These are phyloP conservation scores for Philhelius pedissequus DNA, from an alignment of 2,888 invertebrate species.

Conservation along the genomic window DNA sequence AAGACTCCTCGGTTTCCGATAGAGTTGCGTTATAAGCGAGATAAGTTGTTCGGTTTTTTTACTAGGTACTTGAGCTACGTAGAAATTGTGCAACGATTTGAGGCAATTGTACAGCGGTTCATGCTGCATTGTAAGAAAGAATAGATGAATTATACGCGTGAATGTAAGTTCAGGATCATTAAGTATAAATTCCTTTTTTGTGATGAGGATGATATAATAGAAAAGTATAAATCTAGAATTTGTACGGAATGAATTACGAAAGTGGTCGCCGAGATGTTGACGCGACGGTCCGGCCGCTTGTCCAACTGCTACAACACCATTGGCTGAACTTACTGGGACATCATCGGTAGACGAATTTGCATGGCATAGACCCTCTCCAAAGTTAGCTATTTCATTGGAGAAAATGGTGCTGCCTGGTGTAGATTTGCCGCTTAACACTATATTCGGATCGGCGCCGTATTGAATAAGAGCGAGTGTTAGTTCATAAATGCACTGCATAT, in stretches of 20 bases:
- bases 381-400: slow-evolving; percentile 78
- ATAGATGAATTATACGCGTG: slow-evolving; percentile 83
- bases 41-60: slow-evolving; percentile 83
- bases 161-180: slow-evolving; percentile 83
- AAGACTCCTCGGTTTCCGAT: slow-evolving; percentile 84
- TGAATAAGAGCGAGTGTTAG: slow-evolving; percentile 85
- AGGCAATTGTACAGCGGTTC: slow-evolving; percentile 85
- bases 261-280: slow-evolving; percentile 74
- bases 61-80: slow-evolving; percentile 83
- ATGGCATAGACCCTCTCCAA: slow-evolving; percentile 75
- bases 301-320: slow-evolving; percentile 62
- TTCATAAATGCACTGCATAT: slow-evolving; percentile 85
- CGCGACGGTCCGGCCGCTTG: slow-evolving; percentile 65
- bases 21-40: slow-evolving; percentile 82
- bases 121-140: slow-evolving; percentile 85
- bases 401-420: slow-evolving; percentile 77
- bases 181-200: slow-evolving; percentile 83
- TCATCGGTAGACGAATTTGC: slow-evolving; percentile 66
- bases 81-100: slow-evolving; percentile 83
- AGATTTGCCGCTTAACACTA: slow-evolving; percentile 80
- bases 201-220: slow-evolving; percentile 86
- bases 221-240: slow-evolving; percentile 82
- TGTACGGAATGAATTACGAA: slow-evolving; percentile 79
- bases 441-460: slow-evolving; percentile 87
- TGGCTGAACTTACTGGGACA: slow-evolving; percentile 56